These are phyloP conservation scores for Drosophila nigricruria DNA, from an alignment of 2,888 invertebrate genomes.

Conservation along the genomic window DNA sequence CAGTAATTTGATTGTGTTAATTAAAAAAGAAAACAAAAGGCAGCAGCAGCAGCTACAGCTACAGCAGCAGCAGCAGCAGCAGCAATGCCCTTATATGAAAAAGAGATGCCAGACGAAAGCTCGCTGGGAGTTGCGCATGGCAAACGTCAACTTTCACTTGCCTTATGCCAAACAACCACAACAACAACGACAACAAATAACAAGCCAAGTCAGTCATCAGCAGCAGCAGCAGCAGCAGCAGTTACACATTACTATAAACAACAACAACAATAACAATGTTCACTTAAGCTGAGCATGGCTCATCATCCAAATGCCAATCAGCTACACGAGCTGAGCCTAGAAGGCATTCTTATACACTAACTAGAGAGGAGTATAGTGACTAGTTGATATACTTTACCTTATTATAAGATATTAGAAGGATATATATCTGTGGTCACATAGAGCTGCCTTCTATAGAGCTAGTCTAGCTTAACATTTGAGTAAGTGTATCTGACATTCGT, in stretches of 20 bases:
- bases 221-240: slow-evolving; percentile 42
- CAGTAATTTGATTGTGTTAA: slow-evolving; percentile 76
- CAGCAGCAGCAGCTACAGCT: slow-evolving; percentile 27
- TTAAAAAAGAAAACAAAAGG: slow-evolving; percentile 77
- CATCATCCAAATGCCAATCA: slow-evolving; percentile 27
- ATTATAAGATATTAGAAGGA: background rate
- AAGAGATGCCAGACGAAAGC: slow-evolving; percentile 65
- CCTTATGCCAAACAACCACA: slow-evolving; percentile 70
- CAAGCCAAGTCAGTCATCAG: slow-evolving; percentile 63
- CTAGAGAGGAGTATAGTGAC: background rate
- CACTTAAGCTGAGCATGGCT: slow-evolving; percentile 26
- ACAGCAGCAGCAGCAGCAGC: slow-evolving; percentile 26
- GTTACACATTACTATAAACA: slow-evolving; percentile 68
- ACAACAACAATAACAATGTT: slow-evolving; percentile 54
- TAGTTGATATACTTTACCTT: background rate
- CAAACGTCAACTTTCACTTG: slow-evolving; percentile 81
- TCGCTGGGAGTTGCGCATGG: slow-evolving; percentile 54
- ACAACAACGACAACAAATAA: slow-evolving; percentile 58
- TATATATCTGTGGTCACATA: background rate
- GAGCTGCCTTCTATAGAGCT: background rate
- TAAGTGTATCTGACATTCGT: slow-evolving; percentile 27
- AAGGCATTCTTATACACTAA: slow-evolving; percentile 9
- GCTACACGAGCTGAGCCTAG: slow-evolving; percentile 5
- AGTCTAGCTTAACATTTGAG: background rate
- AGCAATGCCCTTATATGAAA: slow-evolving; percentile 74